Evolutionary conservation across 1,140 invertebrate species (phyloP).

Genomic region (Drosophila nikananu): DNA sequence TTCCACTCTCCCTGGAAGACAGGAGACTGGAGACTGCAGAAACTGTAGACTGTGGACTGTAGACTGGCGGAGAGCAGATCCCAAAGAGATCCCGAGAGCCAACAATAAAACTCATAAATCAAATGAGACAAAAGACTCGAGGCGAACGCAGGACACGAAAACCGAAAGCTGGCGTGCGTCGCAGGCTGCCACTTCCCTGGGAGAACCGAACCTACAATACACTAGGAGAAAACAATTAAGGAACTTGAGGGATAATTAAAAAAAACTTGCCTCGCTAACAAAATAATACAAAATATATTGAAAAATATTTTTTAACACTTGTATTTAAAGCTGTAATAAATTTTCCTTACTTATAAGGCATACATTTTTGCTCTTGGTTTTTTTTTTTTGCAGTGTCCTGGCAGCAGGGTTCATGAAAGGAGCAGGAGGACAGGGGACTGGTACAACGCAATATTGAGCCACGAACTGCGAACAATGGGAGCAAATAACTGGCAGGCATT

Average conservation of each 20-base stretch:
- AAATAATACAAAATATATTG: too few relatives aligned
- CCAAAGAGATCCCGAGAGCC: constrained; percentile 18
- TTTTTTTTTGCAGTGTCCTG: not conserved
- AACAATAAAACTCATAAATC: constrained; percentile 84
- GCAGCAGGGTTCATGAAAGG: not conserved
- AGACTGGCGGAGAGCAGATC: constrained; percentile 21
- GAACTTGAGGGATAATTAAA: too few relatives aligned
- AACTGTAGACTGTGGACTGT: constrained; percentile 10
- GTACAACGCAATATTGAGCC: constrained; percentile 76
- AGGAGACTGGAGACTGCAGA: not conserved
- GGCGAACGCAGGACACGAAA: constrained; percentile 75
- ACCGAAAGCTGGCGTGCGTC: constrained; percentile 63
- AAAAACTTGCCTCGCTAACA: too few relatives aligned
- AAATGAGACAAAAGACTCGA: constrained; percentile 82
- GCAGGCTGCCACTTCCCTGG: constrained; percentile 18
- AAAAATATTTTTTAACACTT: too few relatives aligned
- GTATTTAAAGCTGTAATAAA: not conserved
- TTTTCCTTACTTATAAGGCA: not conserved
- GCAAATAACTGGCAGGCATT: constrained; percentile 81
- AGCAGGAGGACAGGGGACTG: not conserved
- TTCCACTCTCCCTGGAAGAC: not conserved
- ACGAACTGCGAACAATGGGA: constrained; percentile 81
- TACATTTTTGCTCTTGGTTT: too few relatives aligned
- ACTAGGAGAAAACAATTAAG: not conserved
- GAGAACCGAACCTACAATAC: not conserved